Percentiles rank a stretch among this genome's conserved stretches.
Evolutionary conservation across 2,113 vertebrate genomes (phyloP).

Genomic region (Rhea americana): DNA sequence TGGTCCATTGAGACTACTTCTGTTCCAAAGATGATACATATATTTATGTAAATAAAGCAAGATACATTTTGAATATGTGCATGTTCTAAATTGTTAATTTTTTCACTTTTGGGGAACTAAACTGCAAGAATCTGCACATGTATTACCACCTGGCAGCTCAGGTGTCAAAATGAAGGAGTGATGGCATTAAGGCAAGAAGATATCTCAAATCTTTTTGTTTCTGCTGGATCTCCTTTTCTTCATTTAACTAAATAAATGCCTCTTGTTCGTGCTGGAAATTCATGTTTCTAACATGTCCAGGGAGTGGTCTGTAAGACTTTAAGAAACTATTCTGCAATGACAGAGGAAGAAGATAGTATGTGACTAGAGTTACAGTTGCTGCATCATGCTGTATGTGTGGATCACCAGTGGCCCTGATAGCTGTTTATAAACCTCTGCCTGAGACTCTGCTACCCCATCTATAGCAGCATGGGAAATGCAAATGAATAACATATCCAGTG

Average conservation of each 20-base stretch:
- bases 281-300: not conserved
- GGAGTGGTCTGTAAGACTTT: not conserved
- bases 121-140: conserved; percentile 5
- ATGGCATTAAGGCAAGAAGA: not conserved
- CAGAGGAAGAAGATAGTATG: not conserved
- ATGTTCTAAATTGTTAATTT: conserved; percentile 31
- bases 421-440: not conserved
- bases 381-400: rapidly evolving
- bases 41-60: conserved; percentile 11
- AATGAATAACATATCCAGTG: not conserved
- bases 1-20: not conserved
- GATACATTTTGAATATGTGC: not conserved
- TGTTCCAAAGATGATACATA: not conserved
- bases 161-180: not conserved
- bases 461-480: not conserved
- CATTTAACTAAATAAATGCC: not conserved
- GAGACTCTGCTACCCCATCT: not conserved
- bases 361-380: not conserved
- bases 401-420: not conserved
- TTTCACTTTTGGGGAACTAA: not conserved
- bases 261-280: not conserved
- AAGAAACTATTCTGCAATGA: not conserved
- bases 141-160: not conserved
- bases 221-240: not conserved
- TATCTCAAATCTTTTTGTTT: not conserved